These are phyloP conservation scores for Prionace glauca DNA, from an alignment of 2,797 vertebrate genomes.

Conservation along the genomic window DNA sequence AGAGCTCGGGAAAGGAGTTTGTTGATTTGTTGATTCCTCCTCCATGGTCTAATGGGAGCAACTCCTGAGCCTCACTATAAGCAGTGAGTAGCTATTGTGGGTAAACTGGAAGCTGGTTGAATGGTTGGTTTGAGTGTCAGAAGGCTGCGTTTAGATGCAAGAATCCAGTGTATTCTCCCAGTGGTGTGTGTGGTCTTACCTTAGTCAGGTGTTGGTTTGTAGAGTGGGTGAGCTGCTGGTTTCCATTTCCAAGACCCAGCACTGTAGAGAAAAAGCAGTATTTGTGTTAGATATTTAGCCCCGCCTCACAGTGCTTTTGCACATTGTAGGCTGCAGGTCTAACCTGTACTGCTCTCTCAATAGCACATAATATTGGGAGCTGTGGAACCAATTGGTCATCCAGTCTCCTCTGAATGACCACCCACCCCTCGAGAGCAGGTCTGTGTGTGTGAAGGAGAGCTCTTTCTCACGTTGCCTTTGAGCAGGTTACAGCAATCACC, in stretches of 20 bases:
- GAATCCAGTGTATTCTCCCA: not conserved
- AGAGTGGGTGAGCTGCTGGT: slow-evolving; percentile 64
- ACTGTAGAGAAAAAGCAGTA: slow-evolving; percentile 58
- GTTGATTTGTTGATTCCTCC: no score
- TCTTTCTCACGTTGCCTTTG: no score
- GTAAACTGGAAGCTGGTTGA: not conserved
- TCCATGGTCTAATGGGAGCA: not conserved
- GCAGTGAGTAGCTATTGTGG: not conserved
- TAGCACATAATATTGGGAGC: not conserved
- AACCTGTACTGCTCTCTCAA: no score
- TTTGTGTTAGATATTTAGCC: not conserved
- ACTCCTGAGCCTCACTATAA: not conserved
- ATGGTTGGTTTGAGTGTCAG: not conserved
- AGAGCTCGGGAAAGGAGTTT: not conserved
- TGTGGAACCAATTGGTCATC: not conserved
- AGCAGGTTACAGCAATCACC: no score
- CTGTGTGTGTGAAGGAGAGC: no score
- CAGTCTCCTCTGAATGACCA: no score
- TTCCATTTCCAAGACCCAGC: slow-evolving; percentile 69
- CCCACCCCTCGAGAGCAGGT: not conserved
- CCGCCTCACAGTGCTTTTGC: not conserved
- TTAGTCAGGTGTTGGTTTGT: slow-evolving; percentile 65
- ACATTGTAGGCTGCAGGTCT: not conserved
- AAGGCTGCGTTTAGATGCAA: not conserved
- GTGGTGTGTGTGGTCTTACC: slow-evolving; percentile 54